These are phyloP conservation scores for Tipula helvola DNA, from an alignment of 2,888 invertebrate genomes.

Conservation along the genomic window DNA sequence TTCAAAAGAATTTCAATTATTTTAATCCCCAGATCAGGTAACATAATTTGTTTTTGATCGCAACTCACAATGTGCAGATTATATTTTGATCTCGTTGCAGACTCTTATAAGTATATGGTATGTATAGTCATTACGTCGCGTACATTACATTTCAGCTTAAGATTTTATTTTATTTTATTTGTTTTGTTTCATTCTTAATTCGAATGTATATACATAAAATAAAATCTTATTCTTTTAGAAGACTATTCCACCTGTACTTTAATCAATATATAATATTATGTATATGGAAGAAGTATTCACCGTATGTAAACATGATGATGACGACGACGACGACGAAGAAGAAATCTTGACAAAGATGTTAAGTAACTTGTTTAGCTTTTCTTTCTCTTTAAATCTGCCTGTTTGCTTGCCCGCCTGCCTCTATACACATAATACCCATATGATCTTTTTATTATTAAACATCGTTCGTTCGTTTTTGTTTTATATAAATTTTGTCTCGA, in stretches of 20 bases:
- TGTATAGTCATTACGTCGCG: neutral
- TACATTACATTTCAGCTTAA: neutral
- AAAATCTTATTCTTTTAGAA: neutral
- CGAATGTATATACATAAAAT: neutral
- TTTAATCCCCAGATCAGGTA: neutral
- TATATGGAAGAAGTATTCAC: neutral
- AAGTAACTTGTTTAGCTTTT: neutral
- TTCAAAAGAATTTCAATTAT: neutral
- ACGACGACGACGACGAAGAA: neutral
- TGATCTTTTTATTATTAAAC: neutral
- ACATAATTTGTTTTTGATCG: neutral
- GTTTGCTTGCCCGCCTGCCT: neutral
- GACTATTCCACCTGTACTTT: neutral
- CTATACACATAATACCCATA: neutral
- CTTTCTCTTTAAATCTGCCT: neutral
- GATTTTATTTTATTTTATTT: neutral
- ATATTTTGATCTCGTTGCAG: neutral
- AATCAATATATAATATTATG: neutral
- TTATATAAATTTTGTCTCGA: neutral
- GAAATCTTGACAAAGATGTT: neutral
- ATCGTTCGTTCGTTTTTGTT: neutral
- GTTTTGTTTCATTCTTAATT: neutral
- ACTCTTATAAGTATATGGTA: neutral
- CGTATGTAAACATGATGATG: neutral
- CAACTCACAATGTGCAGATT: neutral